phyloP scores from a whole-genome alignment of 2,888 invertebrate species.

The Microctonus hyperodae region DNA sequence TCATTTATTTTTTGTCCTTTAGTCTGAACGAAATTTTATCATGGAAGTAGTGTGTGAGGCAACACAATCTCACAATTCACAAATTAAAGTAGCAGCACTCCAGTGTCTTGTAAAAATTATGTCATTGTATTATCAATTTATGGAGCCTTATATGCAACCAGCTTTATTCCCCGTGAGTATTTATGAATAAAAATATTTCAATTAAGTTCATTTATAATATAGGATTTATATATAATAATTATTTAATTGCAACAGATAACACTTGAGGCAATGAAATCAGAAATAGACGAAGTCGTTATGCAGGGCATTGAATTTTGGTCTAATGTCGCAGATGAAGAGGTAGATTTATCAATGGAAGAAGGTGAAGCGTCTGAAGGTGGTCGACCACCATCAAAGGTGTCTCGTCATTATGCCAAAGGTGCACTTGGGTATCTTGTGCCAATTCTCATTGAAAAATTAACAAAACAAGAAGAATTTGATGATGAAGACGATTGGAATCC shows the following conservation, averaged over 20 bases:
- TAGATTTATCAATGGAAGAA: slow-evolving; percentile 92
- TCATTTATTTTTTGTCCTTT: slow-evolving; percentile 26
- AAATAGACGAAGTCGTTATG: slow-evolving; percentile 92
- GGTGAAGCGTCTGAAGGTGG: slow-evolving; percentile 92
- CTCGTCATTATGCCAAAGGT: slow-evolving; percentile 97
- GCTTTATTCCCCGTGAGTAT: slow-evolving; percentile 87
- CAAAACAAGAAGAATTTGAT: slow-evolving; percentile 96
- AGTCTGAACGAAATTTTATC: slow-evolving; percentile 95
- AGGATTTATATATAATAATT: neutral
- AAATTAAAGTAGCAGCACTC: slow-evolving; percentile 94
- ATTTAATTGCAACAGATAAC: slow-evolving; percentile 74
- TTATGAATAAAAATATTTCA: neutral
- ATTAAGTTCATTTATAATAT: neutral
- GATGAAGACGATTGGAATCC: slow-evolving; percentile 99
- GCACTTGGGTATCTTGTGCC: slow-evolving; percentile 95
- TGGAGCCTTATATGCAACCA: slow-evolving; percentile 99
- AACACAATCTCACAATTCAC: slow-evolving; percentile 90
- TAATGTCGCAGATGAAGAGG: slow-evolving; percentile 99
- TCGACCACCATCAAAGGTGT: slow-evolving; percentile 91
- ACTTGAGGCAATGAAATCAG: slow-evolving; percentile 97
- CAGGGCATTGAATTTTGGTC: slow-evolving; percentile 99
- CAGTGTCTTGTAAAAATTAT: slow-evolving; percentile 99
- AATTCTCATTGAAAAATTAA: slow-evolving; percentile 90
- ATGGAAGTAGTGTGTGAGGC: slow-evolving; percentile 99
- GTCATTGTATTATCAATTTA: slow-evolving; percentile 97